A percentile compares a stretch with the other conserved stretches of the same genome.
phyloP scores from a whole-genome alignment of 2,797 vertebrate genomes.

The Mormyrops attenuatus region DNA sequence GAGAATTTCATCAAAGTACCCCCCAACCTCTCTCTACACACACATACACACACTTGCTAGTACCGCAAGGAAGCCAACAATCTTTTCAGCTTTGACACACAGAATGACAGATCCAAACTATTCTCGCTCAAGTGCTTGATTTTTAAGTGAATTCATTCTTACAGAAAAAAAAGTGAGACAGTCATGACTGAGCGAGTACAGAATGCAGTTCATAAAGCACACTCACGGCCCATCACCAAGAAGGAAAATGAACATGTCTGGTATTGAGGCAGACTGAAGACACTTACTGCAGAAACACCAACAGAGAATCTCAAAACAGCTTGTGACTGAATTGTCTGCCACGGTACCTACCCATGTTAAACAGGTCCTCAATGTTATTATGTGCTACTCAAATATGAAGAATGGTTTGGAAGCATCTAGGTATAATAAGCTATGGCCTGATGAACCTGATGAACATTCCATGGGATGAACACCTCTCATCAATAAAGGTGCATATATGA shows the following conservation, averaged over 20 bases:
- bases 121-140: conserved; percentile 37
- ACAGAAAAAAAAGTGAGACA: not conserved
- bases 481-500: not conserved
- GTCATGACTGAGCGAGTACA: not conserved
- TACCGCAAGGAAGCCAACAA: not conserved
- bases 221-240: not conserved
- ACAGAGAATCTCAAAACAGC: conserved; percentile 13
- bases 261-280: not conserved
- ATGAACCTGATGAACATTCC: not conserved
- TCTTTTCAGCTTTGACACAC: conserved; percentile 43
- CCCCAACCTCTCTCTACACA: conserved; percentile 14
- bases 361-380: not conserved
- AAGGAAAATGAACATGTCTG: conserved; percentile 8
- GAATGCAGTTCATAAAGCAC: not conserved
- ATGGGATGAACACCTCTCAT: not conserved
- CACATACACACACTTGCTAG: conserved; percentile 17
- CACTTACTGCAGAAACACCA: conserved; percentile 14
- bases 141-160: conserved; percentile 44
- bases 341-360: not conserved
- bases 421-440: not conserved
- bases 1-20: conserved; percentile 63
- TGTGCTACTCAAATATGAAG: not conserved
- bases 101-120: conserved; percentile 52
- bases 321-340: not conserved
- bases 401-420: not conserved